Evolutionary conservation across 2,113 vertebrate species (phyloP).

Genomic region (Xiphias gladius): DNA sequence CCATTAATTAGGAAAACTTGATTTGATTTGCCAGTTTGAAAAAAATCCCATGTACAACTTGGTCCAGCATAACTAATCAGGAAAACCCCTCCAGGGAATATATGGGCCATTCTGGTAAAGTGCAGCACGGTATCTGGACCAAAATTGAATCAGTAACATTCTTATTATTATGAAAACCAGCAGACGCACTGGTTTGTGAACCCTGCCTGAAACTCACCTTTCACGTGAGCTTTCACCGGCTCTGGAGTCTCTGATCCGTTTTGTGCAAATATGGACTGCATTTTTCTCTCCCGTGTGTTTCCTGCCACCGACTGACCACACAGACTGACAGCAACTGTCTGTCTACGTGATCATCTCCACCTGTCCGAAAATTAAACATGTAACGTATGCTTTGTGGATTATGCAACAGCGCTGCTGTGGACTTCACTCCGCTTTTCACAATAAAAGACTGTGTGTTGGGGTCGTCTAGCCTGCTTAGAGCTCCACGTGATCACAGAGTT

Average conservation of each 20-base stretch:
- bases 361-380: background rate
- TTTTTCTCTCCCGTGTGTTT: background rate
- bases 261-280: constrained; percentile 59
- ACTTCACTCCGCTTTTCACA: constrained; percentile 42
- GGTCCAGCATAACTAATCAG: no score
- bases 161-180: background rate
- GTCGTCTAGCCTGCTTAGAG: background rate
- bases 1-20: no score
- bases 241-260: constrained; percentile 71
- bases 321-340: fast-evolving
- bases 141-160: no score
- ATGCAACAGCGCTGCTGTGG: constrained; percentile 24
- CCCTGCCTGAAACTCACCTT: constrained; percentile 48
- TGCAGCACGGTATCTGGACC: no score
- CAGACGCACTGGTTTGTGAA: background rate
- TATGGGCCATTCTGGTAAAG: no score
- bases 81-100: no score
- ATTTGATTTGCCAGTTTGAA: no score
- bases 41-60: no score
- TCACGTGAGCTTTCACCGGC: constrained; percentile 65
- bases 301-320: background rate
- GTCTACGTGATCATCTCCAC: background rate
- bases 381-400: background rate
- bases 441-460: constrained; percentile 2
- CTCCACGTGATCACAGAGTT: background rate